Conservation (phyloP, 2,113 vertebrate genomes). For the Ranitomeya imitator region DNA sequence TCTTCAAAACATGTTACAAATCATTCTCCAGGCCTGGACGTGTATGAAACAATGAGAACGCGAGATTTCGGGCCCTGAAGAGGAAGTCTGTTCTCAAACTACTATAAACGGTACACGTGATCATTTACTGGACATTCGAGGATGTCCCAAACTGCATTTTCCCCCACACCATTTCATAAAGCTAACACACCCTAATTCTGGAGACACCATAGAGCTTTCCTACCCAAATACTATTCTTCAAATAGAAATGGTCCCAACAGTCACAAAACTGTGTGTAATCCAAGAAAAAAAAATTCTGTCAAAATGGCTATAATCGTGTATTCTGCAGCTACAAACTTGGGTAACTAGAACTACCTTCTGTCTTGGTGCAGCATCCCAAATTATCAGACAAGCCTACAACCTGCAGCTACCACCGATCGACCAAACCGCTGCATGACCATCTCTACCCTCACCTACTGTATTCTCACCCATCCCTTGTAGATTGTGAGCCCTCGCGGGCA, state of each 20-base stretch:
- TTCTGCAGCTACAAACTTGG: no score
- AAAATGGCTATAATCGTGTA: background rate
- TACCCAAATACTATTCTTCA: background rate
- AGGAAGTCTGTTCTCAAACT: background rate
- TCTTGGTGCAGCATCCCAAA: no score
- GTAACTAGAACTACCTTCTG: no score
- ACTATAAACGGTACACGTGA: background rate
- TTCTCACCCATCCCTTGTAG: no score
- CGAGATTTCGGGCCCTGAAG: background rate
- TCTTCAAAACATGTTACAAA: slow-evolving; percentile 19
- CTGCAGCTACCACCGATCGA: no score
- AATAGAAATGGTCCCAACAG: background rate
- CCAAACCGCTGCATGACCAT: no score
- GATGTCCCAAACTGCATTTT: background rate
- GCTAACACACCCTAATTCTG: no score
- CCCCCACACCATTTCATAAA: background rate
- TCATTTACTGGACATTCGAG: background rate
- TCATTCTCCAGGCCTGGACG: background rate
- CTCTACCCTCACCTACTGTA: no score
- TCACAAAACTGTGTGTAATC: background rate
- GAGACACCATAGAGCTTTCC: background rate
- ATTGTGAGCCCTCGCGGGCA: no score
- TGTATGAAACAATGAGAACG: background rate
- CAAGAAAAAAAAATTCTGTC: no score
- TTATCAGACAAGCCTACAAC: no score